Evolutionary conservation across 2,113 vertebrate species (phyloP).

Genomic region (Pterocles burchelli): DNA sequence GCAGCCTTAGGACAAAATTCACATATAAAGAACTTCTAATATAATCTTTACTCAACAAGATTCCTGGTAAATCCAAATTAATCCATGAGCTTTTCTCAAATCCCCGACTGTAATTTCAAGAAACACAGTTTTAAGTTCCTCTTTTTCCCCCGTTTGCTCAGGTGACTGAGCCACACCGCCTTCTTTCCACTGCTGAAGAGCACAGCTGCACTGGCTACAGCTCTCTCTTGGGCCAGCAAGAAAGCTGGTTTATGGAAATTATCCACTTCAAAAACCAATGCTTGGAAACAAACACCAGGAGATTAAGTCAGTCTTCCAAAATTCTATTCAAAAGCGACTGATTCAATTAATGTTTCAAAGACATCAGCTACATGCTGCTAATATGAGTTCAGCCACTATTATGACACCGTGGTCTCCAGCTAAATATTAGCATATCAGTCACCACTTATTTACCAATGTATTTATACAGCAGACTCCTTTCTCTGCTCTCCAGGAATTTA

Average conservation of each 20-base stretch:
- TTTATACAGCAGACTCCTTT: neutral
- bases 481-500: neutral
- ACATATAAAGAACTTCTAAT: neutral
- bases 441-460: neutral
- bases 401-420: neutral
- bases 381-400: neutral
- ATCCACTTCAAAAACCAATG: neutral
- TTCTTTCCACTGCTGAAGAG: neutral
- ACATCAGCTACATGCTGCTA: neutral
- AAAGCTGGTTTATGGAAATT: neutral
- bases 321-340: neutral
- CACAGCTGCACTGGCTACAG: neutral
- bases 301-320: neutral
- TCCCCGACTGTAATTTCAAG: neutral
- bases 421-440: neutral
- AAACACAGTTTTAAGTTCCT: neutral
- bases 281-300: neutral
- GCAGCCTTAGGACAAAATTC: neutral
- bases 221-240: neutral
- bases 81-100: neutral
- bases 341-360: neutral
- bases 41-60: neutral
- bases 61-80: neutral
- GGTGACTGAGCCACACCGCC: neutral
- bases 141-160: accelerated